These are phyloP conservation scores for Danionella cerebrum DNA, from an alignment of 2,113 vertebrate species.

Conservation along the genomic window DNA sequence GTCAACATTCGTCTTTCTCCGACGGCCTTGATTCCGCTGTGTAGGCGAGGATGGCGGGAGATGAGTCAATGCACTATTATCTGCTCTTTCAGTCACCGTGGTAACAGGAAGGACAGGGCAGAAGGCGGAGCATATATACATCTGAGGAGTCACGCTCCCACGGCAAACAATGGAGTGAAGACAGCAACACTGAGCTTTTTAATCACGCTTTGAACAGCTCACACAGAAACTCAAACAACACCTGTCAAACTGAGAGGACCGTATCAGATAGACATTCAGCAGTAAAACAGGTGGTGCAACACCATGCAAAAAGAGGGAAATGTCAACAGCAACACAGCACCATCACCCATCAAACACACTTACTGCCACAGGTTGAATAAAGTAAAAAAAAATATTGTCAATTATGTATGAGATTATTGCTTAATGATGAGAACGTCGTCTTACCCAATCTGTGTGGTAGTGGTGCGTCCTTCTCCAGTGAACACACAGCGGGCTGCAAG, in stretches of 20 bases:
- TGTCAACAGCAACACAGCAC: background rate
- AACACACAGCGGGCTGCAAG: slow-evolving; percentile 90
- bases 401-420: too few species aligned
- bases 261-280: slow-evolving; percentile 23
- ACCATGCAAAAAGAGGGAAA: slow-evolving; percentile 1
- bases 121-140: slow-evolving; percentile 32
- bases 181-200: slow-evolving; percentile 29
- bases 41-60: slow-evolving; percentile 42
- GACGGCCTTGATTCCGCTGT: background rate
- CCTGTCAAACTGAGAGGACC: slow-evolving; percentile 30
- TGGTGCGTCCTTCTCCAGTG: slow-evolving; percentile 81
- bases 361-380: background rate
- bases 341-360: slow-evolving; percentile 8
- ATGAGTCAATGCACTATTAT: slow-evolving; percentile 50
- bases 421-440: slow-evolving; percentile 10
- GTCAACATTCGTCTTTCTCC: slow-evolving; percentile 25
- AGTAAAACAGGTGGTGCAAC: background rate
- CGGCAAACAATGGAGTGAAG: slow-evolving; percentile 49
- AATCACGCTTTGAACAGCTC: slow-evolving; percentile 46
- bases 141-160: slow-evolving; percentile 38
- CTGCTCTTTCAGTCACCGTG: slow-evolving; percentile 66
- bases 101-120: slow-evolving; percentile 65
- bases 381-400: background rate
- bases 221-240: slow-evolving; percentile 18
- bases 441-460: slow-evolving; percentile 86